These are phyloP conservation scores for Hermatobates lingyangjiaoensis DNA, from an alignment of 1,140 invertebrate species.

Conservation along the genomic window DNA sequence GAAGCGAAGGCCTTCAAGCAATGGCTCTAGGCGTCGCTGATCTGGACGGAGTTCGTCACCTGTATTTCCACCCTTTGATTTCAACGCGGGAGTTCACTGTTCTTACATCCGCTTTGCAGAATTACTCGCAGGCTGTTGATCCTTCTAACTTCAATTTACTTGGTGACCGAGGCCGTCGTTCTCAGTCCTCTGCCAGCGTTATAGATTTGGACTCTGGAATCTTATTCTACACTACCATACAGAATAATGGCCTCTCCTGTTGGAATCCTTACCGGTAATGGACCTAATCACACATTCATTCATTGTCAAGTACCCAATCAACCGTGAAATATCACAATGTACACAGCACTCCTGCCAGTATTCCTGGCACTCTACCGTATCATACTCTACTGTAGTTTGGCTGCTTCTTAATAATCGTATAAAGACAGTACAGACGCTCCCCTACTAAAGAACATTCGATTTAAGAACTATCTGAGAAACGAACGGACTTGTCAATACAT, in stretches of 20 bases:
- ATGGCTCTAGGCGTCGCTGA: constrained; percentile 36
- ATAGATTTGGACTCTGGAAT: constrained; percentile 47
- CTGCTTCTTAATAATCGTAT: neutral
- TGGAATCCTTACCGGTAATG: constrained; percentile 43
- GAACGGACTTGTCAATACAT: no score
- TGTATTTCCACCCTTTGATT: constrained; percentile 57
- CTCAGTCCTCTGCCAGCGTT: constrained; percentile 50
- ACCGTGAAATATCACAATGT: neutral
- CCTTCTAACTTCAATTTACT: constrained; percentile 43
- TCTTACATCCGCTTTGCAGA: constrained; percentile 44
- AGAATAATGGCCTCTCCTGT: constrained; percentile 52
- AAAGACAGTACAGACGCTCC: no score
- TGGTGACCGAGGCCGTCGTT: constrained; percentile 45
- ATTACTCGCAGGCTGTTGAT: constrained; percentile 35
- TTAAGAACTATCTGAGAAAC: no score
- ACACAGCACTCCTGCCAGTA: neutral
- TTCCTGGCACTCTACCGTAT: neutral
- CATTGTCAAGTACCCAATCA: neutral
- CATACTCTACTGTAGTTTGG: neutral
- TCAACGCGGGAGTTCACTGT: constrained; percentile 47
- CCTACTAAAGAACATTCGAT: no score
- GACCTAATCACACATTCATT: neutral
- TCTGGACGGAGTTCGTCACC: constrained; percentile 39
- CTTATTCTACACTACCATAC: constrained; percentile 51
- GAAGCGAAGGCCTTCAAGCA: constrained; percentile 50